phyloP scores from a whole-genome alignment of 37 sponge, comb jelly and placozoan species.

The Crambe crambe region DNA sequence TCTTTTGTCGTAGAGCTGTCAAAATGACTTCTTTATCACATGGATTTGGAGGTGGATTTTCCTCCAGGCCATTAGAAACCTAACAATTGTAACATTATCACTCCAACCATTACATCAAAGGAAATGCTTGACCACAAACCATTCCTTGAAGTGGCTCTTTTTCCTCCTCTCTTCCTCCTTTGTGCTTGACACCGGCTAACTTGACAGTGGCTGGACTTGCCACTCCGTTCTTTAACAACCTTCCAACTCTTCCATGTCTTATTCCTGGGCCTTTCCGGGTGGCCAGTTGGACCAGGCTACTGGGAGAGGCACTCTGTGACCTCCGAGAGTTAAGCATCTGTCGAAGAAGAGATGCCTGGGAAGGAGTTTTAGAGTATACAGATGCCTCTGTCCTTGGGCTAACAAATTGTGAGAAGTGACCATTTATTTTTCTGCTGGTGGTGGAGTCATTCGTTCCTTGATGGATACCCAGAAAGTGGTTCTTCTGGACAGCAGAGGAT shows the following conservation, averaged over 20 bases:
- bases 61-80: no score
- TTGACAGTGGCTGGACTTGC: conserved; percentile 33
- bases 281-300: conserved; percentile 38
- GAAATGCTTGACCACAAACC: no score
- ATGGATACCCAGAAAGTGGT: neutral
- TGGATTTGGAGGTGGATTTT: conserved; percentile 32
- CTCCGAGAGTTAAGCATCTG: conserved; percentile 6
- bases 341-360: conserved; percentile 9
- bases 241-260: neutral
- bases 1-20: conserved; percentile 44
- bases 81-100: no score
- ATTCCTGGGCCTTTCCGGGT: neutral
- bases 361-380: neutral
- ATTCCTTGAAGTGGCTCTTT: no score
- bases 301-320: neutral
- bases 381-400: no score
- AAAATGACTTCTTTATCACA: conserved; percentile 53
- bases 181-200: conserved; percentile 2
- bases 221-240: neutral
- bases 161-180: neutral
- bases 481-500: neutral
- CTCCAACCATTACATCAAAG: no score
- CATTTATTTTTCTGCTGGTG: neutral
- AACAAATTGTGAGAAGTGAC: no score
- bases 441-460: neutral